These are phyloP conservation scores for Catharus minimus DNA, from an alignment of 2,113 vertebrate genomes.

Conservation along the genomic window DNA sequence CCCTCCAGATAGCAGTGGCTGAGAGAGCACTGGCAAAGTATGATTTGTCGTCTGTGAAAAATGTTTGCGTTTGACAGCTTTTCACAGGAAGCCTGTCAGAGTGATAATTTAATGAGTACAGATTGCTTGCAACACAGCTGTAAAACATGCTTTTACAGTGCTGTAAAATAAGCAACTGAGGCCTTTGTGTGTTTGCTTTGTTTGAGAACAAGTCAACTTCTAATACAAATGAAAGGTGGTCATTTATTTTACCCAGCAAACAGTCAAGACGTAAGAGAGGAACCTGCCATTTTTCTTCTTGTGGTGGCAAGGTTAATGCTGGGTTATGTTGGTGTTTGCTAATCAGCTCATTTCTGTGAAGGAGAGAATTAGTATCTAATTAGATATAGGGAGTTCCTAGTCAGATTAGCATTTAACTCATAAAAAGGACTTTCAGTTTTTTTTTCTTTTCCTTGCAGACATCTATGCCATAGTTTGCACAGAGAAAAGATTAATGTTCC, in stretches of 20 bases:
- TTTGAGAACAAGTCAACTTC: conserved; percentile 67
- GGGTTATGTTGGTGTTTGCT: conserved; percentile 57
- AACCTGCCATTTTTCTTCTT: conserved; percentile 52
- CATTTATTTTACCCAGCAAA: conserved; percentile 73
- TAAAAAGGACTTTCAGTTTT: neutral
- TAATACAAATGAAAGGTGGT: conserved; percentile 68
- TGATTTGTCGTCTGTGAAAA: conserved; percentile 56
- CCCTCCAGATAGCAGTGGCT: neutral
- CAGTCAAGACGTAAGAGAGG: conserved; percentile 48
- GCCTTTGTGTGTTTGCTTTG: conserved; percentile 66
- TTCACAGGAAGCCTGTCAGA: conserved; percentile 63
- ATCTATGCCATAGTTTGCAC: neutral
- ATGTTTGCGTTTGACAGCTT: conserved; percentile 52
- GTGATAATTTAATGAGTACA: conserved; percentile 72
- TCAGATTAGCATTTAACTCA: neutral
- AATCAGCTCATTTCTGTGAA: conserved; percentile 54
- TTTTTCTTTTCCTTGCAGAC: neutral
- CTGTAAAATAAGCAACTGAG: conserved; percentile 68
- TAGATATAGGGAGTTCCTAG: conserved; percentile 2
- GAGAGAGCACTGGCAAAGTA: neutral
- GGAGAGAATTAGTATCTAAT: conserved; percentile 46
- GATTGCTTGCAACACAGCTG: conserved; percentile 57
- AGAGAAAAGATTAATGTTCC: neutral
- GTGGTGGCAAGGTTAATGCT: conserved; percentile 64
- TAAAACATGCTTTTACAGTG: conserved; percentile 72